Conservation (phyloP, 2,797 vertebrate species). For the Saguinus oedipus region DNA sequence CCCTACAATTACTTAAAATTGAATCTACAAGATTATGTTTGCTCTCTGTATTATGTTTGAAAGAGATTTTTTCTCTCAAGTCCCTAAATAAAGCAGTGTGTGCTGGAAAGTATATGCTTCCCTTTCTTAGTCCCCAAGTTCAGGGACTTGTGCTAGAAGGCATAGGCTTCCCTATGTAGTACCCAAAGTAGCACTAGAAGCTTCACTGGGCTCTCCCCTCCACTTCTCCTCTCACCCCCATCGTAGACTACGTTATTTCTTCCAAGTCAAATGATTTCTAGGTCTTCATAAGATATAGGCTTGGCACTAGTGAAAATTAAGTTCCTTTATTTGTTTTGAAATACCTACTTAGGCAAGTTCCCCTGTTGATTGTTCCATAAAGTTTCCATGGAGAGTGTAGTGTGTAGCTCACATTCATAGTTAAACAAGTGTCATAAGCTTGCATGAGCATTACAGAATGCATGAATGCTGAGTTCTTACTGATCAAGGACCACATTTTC, state of each 20-base stretch:
- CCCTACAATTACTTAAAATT: neutral
- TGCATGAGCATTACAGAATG: neutral
- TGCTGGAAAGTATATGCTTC: neutral
- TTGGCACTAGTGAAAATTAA: neutral
- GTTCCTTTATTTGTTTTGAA: neutral
- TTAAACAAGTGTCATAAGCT: neutral
- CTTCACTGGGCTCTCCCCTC: neutral
- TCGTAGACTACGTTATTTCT: neutral
- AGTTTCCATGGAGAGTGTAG: neutral
- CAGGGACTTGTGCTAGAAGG: neutral
- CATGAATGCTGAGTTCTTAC: neutral
- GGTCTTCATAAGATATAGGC: neutral
- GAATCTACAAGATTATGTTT: neutral
- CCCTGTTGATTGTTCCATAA: neutral
- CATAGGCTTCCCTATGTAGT: neutral
- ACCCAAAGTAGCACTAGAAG: accelerated
- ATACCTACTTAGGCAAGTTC: neutral
- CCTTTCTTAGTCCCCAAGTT: neutral
- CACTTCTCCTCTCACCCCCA: no score
- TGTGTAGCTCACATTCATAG: neutral
- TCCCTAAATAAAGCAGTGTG: neutral
- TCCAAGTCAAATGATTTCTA: neutral
- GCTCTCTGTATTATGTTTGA: neutral
- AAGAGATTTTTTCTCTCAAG: neutral
- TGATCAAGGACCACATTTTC: neutral